These are phyloP conservation scores for Pteronura brasiliensis DNA, from an alignment of 2,113 vertebrate species.

Conservation along the genomic window DNA sequence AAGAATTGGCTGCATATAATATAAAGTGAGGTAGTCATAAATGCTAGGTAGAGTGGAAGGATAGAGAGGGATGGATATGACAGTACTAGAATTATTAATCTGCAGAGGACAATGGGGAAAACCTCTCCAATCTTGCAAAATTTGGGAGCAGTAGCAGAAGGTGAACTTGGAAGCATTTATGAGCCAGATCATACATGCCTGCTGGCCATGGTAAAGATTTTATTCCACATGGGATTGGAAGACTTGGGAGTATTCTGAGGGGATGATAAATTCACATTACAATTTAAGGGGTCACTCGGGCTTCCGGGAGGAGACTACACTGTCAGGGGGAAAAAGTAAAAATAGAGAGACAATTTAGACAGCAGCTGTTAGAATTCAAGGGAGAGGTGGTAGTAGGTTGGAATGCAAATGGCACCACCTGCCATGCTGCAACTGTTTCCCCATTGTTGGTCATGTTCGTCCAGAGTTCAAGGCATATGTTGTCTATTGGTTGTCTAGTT, in stretches of 20 bases:
- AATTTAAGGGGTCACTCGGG: not conserved
- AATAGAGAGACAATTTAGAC: not conserved
- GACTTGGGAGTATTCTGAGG: not conserved
- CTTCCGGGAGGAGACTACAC: not conserved
- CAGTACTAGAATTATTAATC: not conserved
- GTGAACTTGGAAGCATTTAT: not conserved
- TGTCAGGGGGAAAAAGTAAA: not conserved
- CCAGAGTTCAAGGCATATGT: not conserved
- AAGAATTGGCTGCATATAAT: not conserved
- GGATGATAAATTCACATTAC: not conserved
- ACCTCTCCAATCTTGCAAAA: not conserved
- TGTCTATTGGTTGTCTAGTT: not conserved
- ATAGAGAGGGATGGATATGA: not conserved
- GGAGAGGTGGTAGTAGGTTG: not conserved
- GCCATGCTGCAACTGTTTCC: not conserved
- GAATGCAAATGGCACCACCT: not conserved
- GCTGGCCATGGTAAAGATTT: not conserved
- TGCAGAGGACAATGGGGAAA: not conserved
- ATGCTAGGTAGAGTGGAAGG: not conserved
- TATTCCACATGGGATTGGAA: not conserved
- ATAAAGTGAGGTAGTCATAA: not conserved
- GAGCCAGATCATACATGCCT: not conserved
- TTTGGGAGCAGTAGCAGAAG: not conserved
- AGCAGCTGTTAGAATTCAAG: not conserved
- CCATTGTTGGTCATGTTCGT: not conserved